Percentiles rank a stretch among this genome's conserved stretches.
phyloP scores from a whole-genome alignment of 35 echinoderm and acorn worm species.

The Stichopus chloronotus region DNA sequence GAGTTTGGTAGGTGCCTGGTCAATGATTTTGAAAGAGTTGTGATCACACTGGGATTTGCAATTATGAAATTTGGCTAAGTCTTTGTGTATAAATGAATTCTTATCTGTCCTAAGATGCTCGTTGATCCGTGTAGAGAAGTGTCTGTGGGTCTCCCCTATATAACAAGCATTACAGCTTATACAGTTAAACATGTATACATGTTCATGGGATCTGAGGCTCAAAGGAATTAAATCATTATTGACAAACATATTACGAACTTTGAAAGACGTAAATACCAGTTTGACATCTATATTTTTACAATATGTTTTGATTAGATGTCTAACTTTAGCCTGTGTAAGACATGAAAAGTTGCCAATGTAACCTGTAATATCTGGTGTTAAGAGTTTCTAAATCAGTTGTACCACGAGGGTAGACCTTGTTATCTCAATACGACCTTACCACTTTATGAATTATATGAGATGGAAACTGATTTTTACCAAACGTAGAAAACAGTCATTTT shows the following conservation, averaged over 20 bases:
- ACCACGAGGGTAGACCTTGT: conserved; percentile 4
- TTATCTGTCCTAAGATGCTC: conserved; percentile 28
- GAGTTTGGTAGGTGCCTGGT: background rate
- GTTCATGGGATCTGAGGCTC: too few species aligned
- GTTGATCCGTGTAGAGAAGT: background rate
- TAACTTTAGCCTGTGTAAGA: too few species aligned
- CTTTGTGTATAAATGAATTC: background rate
- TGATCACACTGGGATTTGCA: background rate
- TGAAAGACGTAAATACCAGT: too few species aligned
- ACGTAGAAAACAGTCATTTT: background rate
- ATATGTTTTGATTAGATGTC: too few species aligned
- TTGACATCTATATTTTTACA: too few species aligned
- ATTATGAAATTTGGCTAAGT: background rate
- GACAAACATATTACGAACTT: too few species aligned
- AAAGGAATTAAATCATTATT: too few species aligned
- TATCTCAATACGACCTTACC: conserved; percentile 7
- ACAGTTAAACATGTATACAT: too few species aligned
- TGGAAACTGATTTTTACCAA: conserved; percentile 25
- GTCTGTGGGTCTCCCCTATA: too few species aligned
- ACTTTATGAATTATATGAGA: conserved; percentile 15
- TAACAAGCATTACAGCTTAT: too few species aligned
- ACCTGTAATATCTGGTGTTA: background rate
- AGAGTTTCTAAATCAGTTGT: background rate
- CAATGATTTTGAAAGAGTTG: too few species aligned
- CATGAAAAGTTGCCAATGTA: too few species aligned